Percentiles rank a stretch among this genome's conserved stretches.
Evolutionary conservation across 2,888 invertebrate species (phyloP).

Genomic region (Callosobruchus maculatus): DNA sequence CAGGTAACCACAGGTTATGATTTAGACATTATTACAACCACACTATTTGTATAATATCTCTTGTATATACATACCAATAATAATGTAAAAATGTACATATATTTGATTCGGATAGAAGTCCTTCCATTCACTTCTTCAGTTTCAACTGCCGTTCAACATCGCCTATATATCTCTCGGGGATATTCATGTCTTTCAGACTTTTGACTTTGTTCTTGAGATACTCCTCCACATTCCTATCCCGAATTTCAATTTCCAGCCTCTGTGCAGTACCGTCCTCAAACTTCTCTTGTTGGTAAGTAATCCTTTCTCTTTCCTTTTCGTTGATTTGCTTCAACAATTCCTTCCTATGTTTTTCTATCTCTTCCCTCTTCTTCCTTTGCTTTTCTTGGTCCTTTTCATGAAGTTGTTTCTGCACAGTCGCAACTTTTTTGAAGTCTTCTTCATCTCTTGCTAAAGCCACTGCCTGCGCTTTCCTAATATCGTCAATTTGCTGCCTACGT

Average conservation of each 20-base stretch:
- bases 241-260: conserved; percentile 58
- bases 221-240: conserved; percentile 52
- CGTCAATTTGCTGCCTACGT: conserved; percentile 52
- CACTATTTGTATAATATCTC: not conserved
- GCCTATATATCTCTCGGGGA: conserved; percentile 38
- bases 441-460: conserved; percentile 63
- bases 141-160: conserved; percentile 40
- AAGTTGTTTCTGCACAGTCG: conserved; percentile 50
- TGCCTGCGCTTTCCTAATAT: conserved; percentile 59
- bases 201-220: conserved; percentile 56
- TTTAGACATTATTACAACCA: no score
- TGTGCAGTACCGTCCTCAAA: conserved; percentile 66
- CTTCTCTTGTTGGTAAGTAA: conserved; percentile 58
- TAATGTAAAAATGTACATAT: not conserved
- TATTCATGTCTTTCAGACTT: conserved; percentile 51
- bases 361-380: conserved; percentile 42
- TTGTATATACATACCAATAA: not conserved
- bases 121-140: conserved; percentile 16
- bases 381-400: conserved; percentile 46
- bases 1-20: no score
- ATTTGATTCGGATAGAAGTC: no score
- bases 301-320: conserved; percentile 64
- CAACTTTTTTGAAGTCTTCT: conserved; percentile 45
- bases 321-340: conserved; percentile 68
- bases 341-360: conserved; percentile 56